Evolutionary conservation across 2,888 invertebrate species (phyloP), one percentile per base, ranked within the genome.

Genomic region (Diplazon laetatorius): DNA sequence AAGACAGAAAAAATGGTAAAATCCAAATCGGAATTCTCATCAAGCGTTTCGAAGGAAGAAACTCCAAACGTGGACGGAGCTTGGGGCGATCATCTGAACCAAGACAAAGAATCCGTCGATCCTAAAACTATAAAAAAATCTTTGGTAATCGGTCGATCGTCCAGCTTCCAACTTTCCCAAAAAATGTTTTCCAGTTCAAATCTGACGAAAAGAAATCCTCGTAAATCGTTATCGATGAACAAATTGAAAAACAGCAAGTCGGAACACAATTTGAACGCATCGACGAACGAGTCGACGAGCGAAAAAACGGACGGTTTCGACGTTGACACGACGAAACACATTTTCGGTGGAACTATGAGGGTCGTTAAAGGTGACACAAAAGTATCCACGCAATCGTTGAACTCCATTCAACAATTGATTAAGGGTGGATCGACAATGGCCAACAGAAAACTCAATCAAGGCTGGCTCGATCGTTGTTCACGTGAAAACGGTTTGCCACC

Each of bases 181-280:
- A 95, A 96, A 87, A 91, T 96, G 76, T 96, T 96, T 91, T 92
- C 93, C 72, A 93, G 93, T 57, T 92, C 93, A 20, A 94, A 93
- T 83, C 95, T 96, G 89, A 93, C 93, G 4, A 93, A 95, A 85
- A 92, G 96, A 84, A 96, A 96, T 91, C 96, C 96, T 0, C 93
- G 96, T 84, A 97, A 96, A 89, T 93, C 94, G 0, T 83, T 93
- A 4, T 92, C 93, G 0, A 50, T 78, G 16, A 77, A 66, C 14
- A 89, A 86, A 20, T 84, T 91, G 59, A 84, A 83, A 68, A 85
- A 55, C 57, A 84, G 57, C 55, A 87, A 87, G 60, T 82, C 86
- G 0, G 90, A 90, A 37, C 4, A 74, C 5, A 74, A 76, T 68
- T 44, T 66, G 3, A 66, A 55, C 2, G 44, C 16, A 12, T 10